Conservation (phyloP, 1,140 invertebrate genomes). For the Achatina immaculata region DNA sequence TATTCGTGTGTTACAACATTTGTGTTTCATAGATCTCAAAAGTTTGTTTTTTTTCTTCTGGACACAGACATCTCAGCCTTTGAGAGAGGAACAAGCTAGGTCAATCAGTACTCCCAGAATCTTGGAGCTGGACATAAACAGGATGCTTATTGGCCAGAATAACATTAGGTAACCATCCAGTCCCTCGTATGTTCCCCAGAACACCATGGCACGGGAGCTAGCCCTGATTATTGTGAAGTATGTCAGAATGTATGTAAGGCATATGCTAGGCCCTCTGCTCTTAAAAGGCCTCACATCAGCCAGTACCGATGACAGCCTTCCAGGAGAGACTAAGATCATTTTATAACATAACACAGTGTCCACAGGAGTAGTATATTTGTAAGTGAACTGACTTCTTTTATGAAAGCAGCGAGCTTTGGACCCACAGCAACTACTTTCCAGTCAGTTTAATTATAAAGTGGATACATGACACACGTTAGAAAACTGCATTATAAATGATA, state of each 20-base stretch:
- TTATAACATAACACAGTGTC: neutral
- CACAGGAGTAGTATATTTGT: too few species aligned
- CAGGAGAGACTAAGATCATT: neutral
- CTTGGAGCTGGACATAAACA: slow-evolving; percentile 70
- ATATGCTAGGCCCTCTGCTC: too few species aligned
- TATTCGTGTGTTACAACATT: neutral
- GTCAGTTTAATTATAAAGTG: too few species aligned
- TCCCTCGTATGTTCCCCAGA: neutral
- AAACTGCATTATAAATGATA: too few species aligned
- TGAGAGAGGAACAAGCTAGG: slow-evolving; percentile 35
- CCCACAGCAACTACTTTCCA: too few species aligned
- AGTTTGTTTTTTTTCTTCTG: slow-evolving; percentile 36
- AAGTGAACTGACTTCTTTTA: too few species aligned
- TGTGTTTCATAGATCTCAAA: neutral
- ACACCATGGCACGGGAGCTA: neutral
- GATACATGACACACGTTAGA: too few species aligned
- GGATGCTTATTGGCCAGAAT: slow-evolving; percentile 71
- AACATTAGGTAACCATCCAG: slow-evolving; percentile 62
- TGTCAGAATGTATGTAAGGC: too few species aligned
- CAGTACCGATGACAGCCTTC: too few species aligned
- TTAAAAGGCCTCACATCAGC: neutral
- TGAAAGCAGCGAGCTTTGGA: too few species aligned
- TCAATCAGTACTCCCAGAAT: slow-evolving; percentile 65
- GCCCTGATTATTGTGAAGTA: too few species aligned
- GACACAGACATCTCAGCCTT: slow-evolving; percentile 55